phyloP scores from a whole-genome alignment of 2,113 vertebrate genomes.

The Trematomus loennbergii region DNA sequence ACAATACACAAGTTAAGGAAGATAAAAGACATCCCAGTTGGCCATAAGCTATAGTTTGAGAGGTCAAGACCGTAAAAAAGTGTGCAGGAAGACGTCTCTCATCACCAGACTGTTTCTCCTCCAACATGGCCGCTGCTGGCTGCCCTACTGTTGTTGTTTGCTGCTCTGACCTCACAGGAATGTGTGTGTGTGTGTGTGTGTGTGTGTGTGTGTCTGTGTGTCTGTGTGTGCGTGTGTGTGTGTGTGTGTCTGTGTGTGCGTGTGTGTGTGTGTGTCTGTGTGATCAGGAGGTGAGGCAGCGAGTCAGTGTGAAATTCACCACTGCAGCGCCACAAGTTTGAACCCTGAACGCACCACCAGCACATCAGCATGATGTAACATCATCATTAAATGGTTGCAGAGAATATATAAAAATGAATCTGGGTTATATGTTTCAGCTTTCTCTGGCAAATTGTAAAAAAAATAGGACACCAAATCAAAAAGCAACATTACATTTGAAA shows the following conservation, averaged over 20 bases:
- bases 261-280: not conserved
- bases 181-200: conserved; percentile 18
- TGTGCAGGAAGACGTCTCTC: not conserved
- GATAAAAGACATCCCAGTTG: too few species aligned
- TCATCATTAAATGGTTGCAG: not conserved
- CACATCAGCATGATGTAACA: not conserved
- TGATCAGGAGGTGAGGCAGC: conserved; percentile 33
- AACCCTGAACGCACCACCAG: conserved; percentile 25
- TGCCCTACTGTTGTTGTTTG: not conserved
- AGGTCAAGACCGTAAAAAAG: too few species aligned
- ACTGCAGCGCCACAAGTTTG: conserved; percentile 43
- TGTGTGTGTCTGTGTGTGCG: too few species aligned
- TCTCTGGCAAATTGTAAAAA: too few species aligned
- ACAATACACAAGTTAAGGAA: too few species aligned
- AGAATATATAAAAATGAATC: too few species aligned
- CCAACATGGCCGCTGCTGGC: conserved; percentile 20
- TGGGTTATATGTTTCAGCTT: not conserved
- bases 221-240: too few species aligned
- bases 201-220: too few species aligned
- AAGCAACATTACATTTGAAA: too few species aligned
- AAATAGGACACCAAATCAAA: too few species aligned
- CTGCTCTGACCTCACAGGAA: conserved; percentile 56
- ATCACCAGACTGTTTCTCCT: not conserved
- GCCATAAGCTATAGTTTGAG: too few species aligned
- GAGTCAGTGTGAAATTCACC: conserved; percentile 69